Evolutionary conservation across 1,140 invertebrate species (phyloP).

Genomic region (Drosophila pseudoobscura): DNA sequence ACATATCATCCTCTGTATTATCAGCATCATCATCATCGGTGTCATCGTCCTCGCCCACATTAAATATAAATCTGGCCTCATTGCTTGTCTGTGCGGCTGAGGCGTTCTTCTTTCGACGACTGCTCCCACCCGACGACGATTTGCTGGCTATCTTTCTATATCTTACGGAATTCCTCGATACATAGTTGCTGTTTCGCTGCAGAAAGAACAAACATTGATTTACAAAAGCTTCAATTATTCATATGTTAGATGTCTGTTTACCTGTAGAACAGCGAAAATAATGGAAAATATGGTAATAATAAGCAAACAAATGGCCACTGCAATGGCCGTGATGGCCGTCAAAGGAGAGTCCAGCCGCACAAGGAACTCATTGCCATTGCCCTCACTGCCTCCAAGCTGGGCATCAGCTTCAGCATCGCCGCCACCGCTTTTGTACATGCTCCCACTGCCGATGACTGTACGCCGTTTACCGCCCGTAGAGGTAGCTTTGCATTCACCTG

Average conservation of each 20-base stretch:
- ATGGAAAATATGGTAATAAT: constrained; percentile 87
- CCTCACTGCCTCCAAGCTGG: constrained; percentile 67
- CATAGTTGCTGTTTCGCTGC: constrained; percentile 68
- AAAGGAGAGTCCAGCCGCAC: constrained; percentile 80
- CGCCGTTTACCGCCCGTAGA: constrained; percentile 90
- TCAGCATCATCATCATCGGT: constrained; percentile 53
- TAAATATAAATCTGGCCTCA: constrained; percentile 70
- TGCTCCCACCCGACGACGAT: constrained; percentile 12
- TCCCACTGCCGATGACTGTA: constrained; percentile 85
- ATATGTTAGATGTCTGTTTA: constrained; percentile 52
- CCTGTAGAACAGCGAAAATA: constrained; percentile 88
- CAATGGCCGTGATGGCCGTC: constrained; percentile 87
- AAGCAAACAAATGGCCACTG: constrained; percentile 87
- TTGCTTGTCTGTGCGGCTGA: constrained; percentile 24
- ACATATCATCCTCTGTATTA: constrained; percentile 51
- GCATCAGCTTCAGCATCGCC: constrained; percentile 47
- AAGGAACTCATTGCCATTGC: constrained; percentile 79
- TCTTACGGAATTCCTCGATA: constrained; percentile 63
- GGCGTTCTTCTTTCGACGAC: constrained; percentile 13
- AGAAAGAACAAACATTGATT: not conserved
- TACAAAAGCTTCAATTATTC: not conserved
- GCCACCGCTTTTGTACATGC: constrained; percentile 48
- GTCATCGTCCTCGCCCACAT: constrained; percentile 61
- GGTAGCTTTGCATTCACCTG: constrained; percentile 88
- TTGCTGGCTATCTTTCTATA: constrained; percentile 61